phyloP scores from a whole-genome alignment of 2,113 vertebrate species.

The Sphyrna mokarran region DNA sequence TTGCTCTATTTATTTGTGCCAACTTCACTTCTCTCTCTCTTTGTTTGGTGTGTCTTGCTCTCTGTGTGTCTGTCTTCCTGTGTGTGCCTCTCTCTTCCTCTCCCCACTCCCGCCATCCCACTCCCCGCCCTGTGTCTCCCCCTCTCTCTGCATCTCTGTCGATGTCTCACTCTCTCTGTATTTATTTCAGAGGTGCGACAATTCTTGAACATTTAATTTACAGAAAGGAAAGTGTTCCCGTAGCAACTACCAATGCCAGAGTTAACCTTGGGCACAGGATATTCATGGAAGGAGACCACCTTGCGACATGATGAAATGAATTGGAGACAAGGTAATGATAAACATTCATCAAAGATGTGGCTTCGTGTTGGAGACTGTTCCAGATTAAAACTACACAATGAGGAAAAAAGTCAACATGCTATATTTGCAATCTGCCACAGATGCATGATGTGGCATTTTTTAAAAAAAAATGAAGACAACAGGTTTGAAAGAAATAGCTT shows the following conservation, averaged over 20 bases:
- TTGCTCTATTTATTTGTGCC: neutral
- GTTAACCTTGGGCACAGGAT: neutral
- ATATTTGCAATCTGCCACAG: neutral
- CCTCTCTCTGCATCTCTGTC: neutral
- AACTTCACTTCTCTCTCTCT: neutral
- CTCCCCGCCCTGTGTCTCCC: no score
- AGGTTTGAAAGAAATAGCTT: neutral
- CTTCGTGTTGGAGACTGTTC: neutral
- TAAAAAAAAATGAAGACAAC: neutral
- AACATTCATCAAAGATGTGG: neutral
- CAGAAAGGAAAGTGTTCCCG: neutral
- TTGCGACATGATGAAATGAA: neutral
- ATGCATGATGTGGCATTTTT: neutral
- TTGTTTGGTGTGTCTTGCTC: neutral
- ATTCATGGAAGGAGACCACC: neutral
- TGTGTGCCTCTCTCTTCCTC: neutral
- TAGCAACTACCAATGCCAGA: neutral
- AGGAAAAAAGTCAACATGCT: neutral
- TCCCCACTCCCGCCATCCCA: no score
- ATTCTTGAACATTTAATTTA: constrained; percentile 1
- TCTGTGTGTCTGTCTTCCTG: neutral
- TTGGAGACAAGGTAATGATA: neutral
- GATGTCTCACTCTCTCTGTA: no score
- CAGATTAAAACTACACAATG: neutral
- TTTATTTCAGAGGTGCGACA: neutral